Conservation (phyloP, 2,797 vertebrate species). For the Cygnus olor region DNA sequence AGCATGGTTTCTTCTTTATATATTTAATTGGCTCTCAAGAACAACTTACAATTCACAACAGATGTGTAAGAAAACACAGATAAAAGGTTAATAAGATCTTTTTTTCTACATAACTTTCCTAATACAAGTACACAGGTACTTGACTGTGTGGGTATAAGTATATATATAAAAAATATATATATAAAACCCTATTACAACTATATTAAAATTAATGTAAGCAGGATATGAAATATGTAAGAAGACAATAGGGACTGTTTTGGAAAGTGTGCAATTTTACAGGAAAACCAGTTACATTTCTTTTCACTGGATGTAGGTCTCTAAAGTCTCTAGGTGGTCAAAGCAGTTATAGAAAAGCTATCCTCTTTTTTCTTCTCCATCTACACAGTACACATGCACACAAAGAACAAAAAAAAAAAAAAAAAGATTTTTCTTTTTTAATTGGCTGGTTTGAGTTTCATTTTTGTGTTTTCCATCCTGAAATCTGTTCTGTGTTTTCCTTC, state of each 20-base stretch:
- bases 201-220: not conserved
- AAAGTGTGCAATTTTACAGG: not conserved
- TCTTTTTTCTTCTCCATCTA: not conserved
- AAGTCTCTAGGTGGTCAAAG: not conserved
- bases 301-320: not conserved
- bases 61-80: not conserved
- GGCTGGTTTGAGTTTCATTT: not conserved
- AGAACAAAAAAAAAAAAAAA: not conserved
- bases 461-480: not conserved
- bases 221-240: not conserved
- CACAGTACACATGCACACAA: not conserved
- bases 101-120: not conserved
- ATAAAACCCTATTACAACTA: not conserved
- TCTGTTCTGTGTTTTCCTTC: not conserved
- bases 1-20: not conserved
- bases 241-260: not conserved
- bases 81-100: not conserved
- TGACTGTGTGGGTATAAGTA: not conserved
- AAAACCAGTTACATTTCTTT: not conserved
- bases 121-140: not conserved
- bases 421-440: not conserved
- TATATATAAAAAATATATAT: not conserved
- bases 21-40: not conserved
- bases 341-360: not conserved
- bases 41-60: not conserved